phyloP scores from a whole-genome alignment of 2,888 invertebrate genomes.

The Formica aserva region DNA sequence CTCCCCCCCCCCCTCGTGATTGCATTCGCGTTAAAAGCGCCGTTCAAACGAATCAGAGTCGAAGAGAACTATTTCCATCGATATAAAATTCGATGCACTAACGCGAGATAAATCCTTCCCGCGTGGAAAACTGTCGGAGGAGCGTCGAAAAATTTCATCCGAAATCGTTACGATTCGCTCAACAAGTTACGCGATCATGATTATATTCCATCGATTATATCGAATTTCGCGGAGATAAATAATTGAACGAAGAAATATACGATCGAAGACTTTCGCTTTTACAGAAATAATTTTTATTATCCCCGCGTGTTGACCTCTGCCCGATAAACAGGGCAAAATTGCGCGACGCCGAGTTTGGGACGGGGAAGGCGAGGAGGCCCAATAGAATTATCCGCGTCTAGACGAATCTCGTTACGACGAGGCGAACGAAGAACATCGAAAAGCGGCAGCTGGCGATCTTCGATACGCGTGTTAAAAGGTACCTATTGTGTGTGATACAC shows the following conservation, averaged over 20 bases:
- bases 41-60: slow-evolving; percentile 20
- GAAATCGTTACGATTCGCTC: slow-evolving; percentile 11
- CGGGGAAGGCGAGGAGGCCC: background rate
- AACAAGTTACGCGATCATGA: background rate
- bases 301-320: background rate
- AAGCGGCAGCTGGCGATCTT: background rate
- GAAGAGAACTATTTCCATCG: slow-evolving; percentile 19
- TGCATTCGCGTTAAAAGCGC: slow-evolving; percentile 48
- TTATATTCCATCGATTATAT: background rate
- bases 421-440: background rate
- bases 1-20: slow-evolving; percentile 3
- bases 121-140: background rate
- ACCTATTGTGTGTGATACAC: background rate
- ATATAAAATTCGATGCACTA: slow-evolving; percentile 12
- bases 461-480: background rate
- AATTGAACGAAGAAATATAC: background rate
- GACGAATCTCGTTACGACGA: slow-evolving; percentile 44
- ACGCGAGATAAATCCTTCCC: slow-evolving; percentile 28
- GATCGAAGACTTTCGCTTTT: background rate
- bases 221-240: background rate
- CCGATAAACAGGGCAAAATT: slow-evolving; percentile 1
- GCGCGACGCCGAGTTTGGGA: background rate
- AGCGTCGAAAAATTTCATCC: slow-evolving; percentile 3
- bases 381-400: slow-evolving; percentile 45
- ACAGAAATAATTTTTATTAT: slow-evolving; percentile 27